Conservation (phyloP, 92 coral and sea anemone genomes). For the Palythoa heliodiscus region DNA sequence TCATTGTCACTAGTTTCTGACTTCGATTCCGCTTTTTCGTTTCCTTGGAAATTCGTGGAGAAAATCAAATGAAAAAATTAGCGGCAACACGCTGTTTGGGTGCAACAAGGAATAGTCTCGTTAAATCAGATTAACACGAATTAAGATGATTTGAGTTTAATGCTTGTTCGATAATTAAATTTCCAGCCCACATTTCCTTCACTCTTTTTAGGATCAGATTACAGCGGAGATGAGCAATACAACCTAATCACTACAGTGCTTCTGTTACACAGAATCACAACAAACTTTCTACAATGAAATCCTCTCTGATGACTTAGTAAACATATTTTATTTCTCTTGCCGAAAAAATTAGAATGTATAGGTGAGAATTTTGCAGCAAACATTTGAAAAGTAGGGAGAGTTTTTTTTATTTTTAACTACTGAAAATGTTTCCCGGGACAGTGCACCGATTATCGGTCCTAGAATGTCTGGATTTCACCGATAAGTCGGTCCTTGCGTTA, state of each 20-base stretch:
- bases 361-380: too few relatives aligned
- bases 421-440: too few relatives aligned
- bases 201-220: conserved; percentile 29
- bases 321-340: neutral
- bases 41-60: conserved; percentile 3
- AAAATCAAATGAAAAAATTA: conserved; percentile 45
- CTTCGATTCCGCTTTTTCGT: conserved; percentile 12
- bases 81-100: conserved; percentile 39
- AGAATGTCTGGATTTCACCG: too few relatives aligned
- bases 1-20: conserved; percentile 34
- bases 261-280: neutral
- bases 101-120: conserved; percentile 24
- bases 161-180: conserved; percentile 68
- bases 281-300: neutral
- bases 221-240: conserved; percentile 29
- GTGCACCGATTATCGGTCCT: too few relatives aligned
- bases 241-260: conserved; percentile 9
- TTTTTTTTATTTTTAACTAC: too few relatives aligned
- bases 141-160: conserved; percentile 82
- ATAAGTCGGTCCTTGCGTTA: neutral
- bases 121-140: conserved; percentile 78
- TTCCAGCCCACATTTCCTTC: conserved; percentile 41
- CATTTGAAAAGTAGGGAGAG: too few relatives aligned
- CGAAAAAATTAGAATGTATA: too few relatives aligned
- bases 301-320: neutral